Conservation (phyloP, 2,797 vertebrate genomes). For the Oreochromis grahami region DNA sequence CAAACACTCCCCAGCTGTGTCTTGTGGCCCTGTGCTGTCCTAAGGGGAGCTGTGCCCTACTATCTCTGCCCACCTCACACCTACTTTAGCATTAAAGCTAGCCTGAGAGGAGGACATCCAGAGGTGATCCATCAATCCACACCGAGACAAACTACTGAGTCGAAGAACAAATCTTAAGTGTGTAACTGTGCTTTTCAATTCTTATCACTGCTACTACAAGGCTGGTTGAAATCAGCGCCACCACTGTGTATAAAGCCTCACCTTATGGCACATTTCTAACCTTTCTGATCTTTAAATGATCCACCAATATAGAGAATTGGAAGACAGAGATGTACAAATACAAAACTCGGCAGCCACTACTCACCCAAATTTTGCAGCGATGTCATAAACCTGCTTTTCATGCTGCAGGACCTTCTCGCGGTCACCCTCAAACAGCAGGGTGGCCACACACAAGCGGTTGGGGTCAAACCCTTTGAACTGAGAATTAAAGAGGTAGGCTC, state of each 20-base stretch:
- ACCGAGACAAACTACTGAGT: slow-evolving; percentile 28
- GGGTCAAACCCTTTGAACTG: slow-evolving; percentile 99
- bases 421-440: slow-evolving; percentile 94
- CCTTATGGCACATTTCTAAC: not conserved
- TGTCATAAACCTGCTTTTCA: slow-evolving; percentile 98
- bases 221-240: slow-evolving; percentile 3
- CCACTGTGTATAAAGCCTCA: not conserved
- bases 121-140: slow-evolving; percentile 77
- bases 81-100: slow-evolving; percentile 71
- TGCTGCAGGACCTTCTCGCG: slow-evolving; percentile 97
- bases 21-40: slow-evolving; percentile 61
- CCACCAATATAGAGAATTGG: not conserved
- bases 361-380: slow-evolving; percentile 97
- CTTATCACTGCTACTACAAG: not conserved
- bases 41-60: slow-evolving; percentile 62
- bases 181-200: slow-evolving; percentile 24
- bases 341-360: slow-evolving; percentile 19
- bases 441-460: slow-evolving; percentile 89
- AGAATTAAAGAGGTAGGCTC: slow-evolving; percentile 14
- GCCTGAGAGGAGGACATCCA: slow-evolving; percentile 72
- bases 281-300: not conserved
- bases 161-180: slow-evolving; percentile 13
- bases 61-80: slow-evolving; percentile 66
- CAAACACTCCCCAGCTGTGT: slow-evolving; percentile 63
- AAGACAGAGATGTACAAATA: not conserved